Evolutionary conservation across 1,140 invertebrate species (phyloP), one percentile per base, ranked within the genome.

Genomic region (Nephotettix cincticeps): DNA sequence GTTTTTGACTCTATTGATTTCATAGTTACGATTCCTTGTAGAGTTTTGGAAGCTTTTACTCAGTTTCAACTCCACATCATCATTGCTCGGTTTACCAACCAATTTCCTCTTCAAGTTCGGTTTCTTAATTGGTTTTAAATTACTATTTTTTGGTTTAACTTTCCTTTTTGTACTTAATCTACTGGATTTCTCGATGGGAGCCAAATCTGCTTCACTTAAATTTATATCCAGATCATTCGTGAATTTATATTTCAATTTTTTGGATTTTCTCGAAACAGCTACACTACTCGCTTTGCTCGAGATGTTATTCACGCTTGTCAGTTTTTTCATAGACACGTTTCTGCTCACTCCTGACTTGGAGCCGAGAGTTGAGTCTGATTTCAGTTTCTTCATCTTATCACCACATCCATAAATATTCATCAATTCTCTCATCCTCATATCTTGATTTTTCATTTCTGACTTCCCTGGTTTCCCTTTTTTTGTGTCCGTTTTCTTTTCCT

Each of bases 371-470:
- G 47, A 51, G 19, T 51, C 21, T 3, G 47, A 51, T 11, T 51
- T n/a, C 19, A 23, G 47, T 51, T 51, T 51, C 21, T 19, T 19
- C 17, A 51, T 23, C 47, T n/a, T 51, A n/a, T 51, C 21, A 4
- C 17, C 17, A 51, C 47, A 51, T 51, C 47, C 47, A 51, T 51
- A 51, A n/a, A 51, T 51, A 51, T 51, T 51, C 47, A 51, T 51
- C 47, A 51, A 23, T n/a, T 51, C 47, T 51, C 19, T 51, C 47
- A 51, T 51, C n/a, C n/a, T n/a, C 3, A 11, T 51, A 6, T 51
- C 47, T n/a, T 51, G 4, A 4, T 51, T 3, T n/a, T 3, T n/a
- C 6, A 51, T 19, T 36, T 36, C 32, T 36, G 4, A 14, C 14
- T 36, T 36, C 4, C 4, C 32, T 14, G 32, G 14, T 36, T 51